phyloP scores from a whole-genome alignment of 2,113 vertebrate genomes.

The Oryzias melastigma region DNA sequence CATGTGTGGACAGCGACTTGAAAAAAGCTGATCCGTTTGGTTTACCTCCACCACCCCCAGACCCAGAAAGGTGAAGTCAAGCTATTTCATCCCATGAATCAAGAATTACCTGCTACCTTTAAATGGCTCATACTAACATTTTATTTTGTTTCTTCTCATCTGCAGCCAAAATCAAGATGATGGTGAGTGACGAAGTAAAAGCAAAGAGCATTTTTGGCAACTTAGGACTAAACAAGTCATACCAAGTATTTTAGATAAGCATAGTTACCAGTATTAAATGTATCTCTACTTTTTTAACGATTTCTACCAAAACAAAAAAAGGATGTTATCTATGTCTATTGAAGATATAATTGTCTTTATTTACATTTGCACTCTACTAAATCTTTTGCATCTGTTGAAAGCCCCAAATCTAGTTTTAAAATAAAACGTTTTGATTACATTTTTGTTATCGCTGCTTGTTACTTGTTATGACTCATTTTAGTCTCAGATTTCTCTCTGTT shows the following conservation, averaged over 20 bases:
- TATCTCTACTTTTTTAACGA: no score
- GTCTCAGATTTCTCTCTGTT: slow-evolving; percentile 8
- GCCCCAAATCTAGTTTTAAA: no score
- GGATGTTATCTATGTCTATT: no score
- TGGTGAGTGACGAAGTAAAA: slow-evolving; percentile 54
- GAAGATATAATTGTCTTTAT: no score
- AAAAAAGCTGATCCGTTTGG: slow-evolving; percentile 12
- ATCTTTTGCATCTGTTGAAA: no score
- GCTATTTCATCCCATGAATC: not conserved
- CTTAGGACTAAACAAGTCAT: not conserved
- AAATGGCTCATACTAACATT: slow-evolving; percentile 17
- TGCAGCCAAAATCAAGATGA: slow-evolving; percentile 60
- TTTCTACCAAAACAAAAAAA: no score
- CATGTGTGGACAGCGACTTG: slow-evolving; percentile 75
- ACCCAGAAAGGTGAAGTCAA: slow-evolving; percentile 8
- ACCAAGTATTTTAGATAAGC: not conserved
- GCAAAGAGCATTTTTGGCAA: not conserved
- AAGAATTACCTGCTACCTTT: not conserved
- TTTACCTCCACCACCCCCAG: slow-evolving; percentile 62
- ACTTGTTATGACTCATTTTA: not conserved
- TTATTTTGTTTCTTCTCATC: slow-evolving; percentile 38
- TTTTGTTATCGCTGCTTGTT: no score
- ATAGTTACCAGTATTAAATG: no score
- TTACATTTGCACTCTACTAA: no score
- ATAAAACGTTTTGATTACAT: no score